Evolutionary conservation across 2,797 vertebrate genomes (phyloP), one percentile per base, ranked within the genome.

Genomic region (Hapalemur alaotrensis): DNA sequence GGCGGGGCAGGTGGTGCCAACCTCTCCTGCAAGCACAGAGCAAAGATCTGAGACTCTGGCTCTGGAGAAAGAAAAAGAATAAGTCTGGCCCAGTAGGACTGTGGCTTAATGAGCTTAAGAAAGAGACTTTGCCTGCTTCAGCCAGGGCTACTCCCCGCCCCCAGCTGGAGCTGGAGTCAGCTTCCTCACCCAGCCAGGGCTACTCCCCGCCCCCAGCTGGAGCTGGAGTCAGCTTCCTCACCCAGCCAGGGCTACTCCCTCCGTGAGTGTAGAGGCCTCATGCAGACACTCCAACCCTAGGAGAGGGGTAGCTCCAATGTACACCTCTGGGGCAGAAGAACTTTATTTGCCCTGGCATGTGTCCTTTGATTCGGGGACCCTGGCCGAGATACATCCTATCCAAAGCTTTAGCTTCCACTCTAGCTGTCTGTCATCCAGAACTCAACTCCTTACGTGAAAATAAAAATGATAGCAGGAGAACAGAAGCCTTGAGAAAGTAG

Each of bases 271-370:
- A 38, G 80, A 63, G 43, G 22, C 18, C 38, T 73, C 18, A 4
- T 22, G 9, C 41, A 83, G 73, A 70, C 30, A 41, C 14, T 22
- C 25, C 1, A 13, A 32, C 20, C 54, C 69, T 11, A 32, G 30
- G 32, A 41, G 48, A 6, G 54, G 15, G n/a, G 11, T 1, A 2
- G 30, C 0, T 1, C 30, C 57, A 12, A 1, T 17, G n/a, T 10
- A 52, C 22, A 15, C 11, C 15, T n/a, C 25, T 5, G 5, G 76
- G 12, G 11, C 0, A 35, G 73, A 43, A 65, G 82, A 70, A 30
- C 28, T 59, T 18, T 17, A 14, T 18, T 79, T 59, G 7, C 12
- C 67, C 48, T 50, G 32, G 18, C 17, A 1, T 4, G 4, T 28
- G 10, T 50, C 63, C 46, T 69, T 70, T 7, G 18, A 48, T 73